Percentiles rank a stretch among this genome's conserved stretches.
These are phyloP conservation scores for Ypsolopha sequella DNA, from an alignment of 2,888 invertebrate species.

Conservation along the genomic window DNA sequence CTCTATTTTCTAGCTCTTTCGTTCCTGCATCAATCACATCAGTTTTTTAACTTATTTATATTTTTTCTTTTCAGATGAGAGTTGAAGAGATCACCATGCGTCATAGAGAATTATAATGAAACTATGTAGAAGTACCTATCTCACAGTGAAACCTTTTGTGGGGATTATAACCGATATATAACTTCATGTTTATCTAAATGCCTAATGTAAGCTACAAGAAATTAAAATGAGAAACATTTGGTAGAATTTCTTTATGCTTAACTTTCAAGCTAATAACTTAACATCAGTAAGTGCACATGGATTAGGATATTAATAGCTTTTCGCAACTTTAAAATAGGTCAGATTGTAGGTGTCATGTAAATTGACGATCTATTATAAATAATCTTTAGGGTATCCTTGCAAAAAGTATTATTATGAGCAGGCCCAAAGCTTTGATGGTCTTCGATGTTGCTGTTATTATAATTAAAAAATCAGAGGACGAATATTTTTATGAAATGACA, in stretches of 20 bases:
- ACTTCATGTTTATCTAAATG: slow-evolving; percentile 57
- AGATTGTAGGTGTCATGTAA: slow-evolving; percentile 32
- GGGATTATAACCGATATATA: slow-evolving; percentile 58
- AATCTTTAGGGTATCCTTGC: slow-evolving; percentile 35
- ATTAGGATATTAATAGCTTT: slow-evolving; percentile 51
- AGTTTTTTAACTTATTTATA: neutral
- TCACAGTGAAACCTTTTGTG: slow-evolving; percentile 56
- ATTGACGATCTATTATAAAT: slow-evolving; percentile 30
- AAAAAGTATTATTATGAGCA: slow-evolving; percentile 50
- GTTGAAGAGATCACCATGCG: slow-evolving; percentile 60
- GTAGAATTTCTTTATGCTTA: slow-evolving; percentile 61
- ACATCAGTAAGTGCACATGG: slow-evolving; percentile 62
- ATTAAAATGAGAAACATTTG: slow-evolving; percentile 46
- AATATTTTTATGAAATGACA: slow-evolving; percentile 66
- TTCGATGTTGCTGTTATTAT: slow-evolving; percentile 48
- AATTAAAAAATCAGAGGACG: slow-evolving; percentile 30
- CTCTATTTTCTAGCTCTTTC: too few species aligned
- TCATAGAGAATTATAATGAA: slow-evolving; percentile 63
- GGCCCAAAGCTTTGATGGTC: slow-evolving; percentile 35
- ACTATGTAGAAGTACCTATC: slow-evolving; percentile 63
- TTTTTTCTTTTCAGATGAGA: slow-evolving; percentile 56
- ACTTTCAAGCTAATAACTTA: slow-evolving; percentile 59
- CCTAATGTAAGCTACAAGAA: slow-evolving; percentile 58
- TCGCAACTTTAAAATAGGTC: slow-evolving; percentile 35
- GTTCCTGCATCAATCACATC: neutral